Evolutionary conservation across 1,140 invertebrate genomes (phyloP).

Genomic region (Sweltsa coloradensis): DNA sequence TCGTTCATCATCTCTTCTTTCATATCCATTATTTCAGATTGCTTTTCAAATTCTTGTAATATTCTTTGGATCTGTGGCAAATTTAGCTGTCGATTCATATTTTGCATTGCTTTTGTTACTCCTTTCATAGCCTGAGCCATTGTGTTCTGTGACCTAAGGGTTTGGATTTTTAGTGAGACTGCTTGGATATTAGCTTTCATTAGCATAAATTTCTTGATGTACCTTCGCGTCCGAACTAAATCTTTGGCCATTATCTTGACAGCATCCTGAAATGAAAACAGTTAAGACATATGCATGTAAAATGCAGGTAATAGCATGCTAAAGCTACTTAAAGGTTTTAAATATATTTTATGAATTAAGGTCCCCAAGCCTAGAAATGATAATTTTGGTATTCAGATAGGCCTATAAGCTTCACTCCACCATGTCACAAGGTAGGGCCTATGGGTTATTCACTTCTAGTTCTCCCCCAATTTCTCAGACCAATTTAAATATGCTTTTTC

Average conservation of each 20-base stretch:
- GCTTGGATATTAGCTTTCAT: constrained; percentile 99
- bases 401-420: too few relatives aligned
- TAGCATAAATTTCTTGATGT: constrained; percentile 97
- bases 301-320: too few relatives aligned
- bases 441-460: too few relatives aligned
- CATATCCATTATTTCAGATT: constrained; percentile 99
- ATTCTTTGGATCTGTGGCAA: constrained; percentile 99
- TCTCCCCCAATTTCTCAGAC: too few relatives aligned
- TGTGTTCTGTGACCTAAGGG: constrained; percentile 93
- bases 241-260: constrained; percentile 99
- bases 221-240: constrained; percentile 87
- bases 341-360: too few relatives aligned
- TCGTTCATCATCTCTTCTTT: constrained; percentile 99
- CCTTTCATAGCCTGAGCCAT: constrained; percentile 99
- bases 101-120: constrained; percentile 95
- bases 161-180: constrained; percentile 96
- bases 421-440: too few relatives aligned
- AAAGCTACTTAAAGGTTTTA: too few relatives aligned
- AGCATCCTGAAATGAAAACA: constrained; percentile 76
- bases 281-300: too few relatives aligned
- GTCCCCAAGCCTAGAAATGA: too few relatives aligned
- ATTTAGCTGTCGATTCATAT: constrained; percentile 97
- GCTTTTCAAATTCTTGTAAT: constrained; percentile 98
- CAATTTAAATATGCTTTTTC: too few relatives aligned
- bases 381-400: too few relatives aligned